phyloP scores from a whole-genome alignment of 2,797 vertebrate genomes.

The Myotis myotis region DNA sequence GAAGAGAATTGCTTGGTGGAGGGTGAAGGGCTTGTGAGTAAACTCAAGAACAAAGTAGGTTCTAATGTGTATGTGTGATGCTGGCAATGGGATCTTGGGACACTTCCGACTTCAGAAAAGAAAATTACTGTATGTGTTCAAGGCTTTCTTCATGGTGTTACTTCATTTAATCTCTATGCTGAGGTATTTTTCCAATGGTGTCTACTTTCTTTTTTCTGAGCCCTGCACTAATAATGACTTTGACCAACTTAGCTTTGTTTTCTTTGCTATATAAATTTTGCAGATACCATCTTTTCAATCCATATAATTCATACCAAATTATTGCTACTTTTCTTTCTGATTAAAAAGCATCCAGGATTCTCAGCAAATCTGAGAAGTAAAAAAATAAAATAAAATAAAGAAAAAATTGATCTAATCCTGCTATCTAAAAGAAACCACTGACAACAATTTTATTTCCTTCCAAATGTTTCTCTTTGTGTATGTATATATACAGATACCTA shows the following conservation, averaged over 20 bases:
- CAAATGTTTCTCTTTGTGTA: not conserved
- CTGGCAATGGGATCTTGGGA: not conserved
- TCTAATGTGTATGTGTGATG: not conserved
- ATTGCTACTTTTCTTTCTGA: not conserved
- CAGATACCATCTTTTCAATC: not conserved
- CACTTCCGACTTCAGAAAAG: not conserved
- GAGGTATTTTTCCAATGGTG: not conserved
- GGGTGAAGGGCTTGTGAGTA: not conserved
- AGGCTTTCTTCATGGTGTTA: not conserved
- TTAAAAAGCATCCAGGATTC: not conserved
- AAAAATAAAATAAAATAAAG: not conserved
- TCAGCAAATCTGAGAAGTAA: not conserved
- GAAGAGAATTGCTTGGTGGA: not conserved
- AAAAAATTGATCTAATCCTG: not conserved
- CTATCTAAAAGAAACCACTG: not conserved
- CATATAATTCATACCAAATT: not conserved
- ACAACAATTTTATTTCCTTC: not conserved
- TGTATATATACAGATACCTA: not conserved
- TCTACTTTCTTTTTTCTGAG: not conserved
- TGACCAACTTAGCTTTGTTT: not conserved
- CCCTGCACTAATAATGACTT: not conserved
- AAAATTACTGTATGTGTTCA: not conserved
- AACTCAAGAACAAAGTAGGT: not conserved
- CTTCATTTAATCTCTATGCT: not conserved
- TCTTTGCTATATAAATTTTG: not conserved